phyloP scores from a whole-genome alignment of 2,797 vertebrate species.

The Acrocephalus scirpaceus region DNA sequence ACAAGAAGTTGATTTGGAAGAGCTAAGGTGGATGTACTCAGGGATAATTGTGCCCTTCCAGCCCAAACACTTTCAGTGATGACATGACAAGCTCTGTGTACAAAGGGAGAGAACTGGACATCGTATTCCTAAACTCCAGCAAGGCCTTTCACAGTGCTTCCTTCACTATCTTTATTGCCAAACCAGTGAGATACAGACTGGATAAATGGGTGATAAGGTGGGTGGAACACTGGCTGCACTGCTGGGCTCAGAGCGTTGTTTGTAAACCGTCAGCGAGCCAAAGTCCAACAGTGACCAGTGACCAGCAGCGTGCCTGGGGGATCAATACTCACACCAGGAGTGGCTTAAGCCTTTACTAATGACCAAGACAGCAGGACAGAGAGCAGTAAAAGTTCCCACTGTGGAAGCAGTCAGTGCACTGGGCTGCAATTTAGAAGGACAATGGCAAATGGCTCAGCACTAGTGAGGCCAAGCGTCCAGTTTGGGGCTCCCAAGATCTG shows the following conservation, averaged over 20 bases:
- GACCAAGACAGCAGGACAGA: not conserved
- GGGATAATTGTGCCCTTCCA: not conserved
- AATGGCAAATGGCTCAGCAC: not conserved
- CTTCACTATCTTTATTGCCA: not conserved
- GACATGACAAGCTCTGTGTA: not conserved
- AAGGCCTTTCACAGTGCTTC: not conserved
- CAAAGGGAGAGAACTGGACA: not conserved
- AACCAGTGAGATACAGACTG: not conserved
- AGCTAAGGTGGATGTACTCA: not conserved
- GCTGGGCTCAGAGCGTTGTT: not conserved
- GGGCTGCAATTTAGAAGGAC: not conserved
- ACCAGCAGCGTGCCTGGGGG: not conserved
- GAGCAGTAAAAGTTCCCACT: not conserved
- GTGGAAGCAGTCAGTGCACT: accelerated
- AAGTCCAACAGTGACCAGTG: not conserved
- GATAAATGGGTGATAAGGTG: not conserved
- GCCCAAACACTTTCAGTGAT: not conserved
- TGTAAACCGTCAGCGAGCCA: not conserved
- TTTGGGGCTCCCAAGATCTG: not conserved
- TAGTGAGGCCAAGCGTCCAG: not conserved
- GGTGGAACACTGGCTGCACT: not conserved
- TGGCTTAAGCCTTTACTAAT: not conserved
- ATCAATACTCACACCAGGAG: not conserved
- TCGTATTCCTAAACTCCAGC: not conserved
- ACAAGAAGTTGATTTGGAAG: not conserved